Conservation (phyloP, 2,113 vertebrate species). For the Petaurus breviceps region DNA sequence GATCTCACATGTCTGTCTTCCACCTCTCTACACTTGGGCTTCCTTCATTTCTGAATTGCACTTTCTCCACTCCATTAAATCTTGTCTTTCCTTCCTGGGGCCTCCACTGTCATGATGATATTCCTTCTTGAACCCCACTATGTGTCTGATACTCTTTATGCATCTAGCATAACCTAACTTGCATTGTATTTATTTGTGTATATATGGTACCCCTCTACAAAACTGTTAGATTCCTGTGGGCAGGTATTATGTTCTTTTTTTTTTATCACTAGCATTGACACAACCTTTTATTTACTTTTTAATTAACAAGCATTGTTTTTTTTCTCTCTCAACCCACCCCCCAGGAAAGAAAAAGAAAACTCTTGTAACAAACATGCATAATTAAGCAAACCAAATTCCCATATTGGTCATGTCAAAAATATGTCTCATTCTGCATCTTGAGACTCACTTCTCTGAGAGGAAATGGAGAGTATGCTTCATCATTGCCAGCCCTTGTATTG, state of each 20-base stretch:
- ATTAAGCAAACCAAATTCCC: not conserved
- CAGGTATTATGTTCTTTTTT: not conserved
- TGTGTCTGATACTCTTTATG: not conserved
- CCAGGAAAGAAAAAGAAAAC: not conserved
- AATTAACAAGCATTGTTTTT: not conserved
- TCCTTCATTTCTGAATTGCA: not conserved
- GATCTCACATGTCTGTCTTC: not conserved
- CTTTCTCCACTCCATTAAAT: not conserved
- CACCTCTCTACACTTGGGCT: not conserved
- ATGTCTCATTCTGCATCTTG: not conserved
- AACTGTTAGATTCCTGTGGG: not conserved
- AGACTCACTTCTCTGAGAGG: not conserved
- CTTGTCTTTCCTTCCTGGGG: not conserved
- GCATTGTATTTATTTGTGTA: not conserved
- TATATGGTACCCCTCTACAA: not conserved
- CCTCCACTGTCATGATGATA: not conserved
- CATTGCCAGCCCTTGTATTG: not conserved
- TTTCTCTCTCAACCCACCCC: not conserved
- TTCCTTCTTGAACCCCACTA: not conserved
- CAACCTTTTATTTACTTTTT: not conserved
- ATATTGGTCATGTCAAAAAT: not conserved
- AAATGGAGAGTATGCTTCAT: not conserved
- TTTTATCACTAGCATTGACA: not conserved
- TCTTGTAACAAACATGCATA: not conserved
- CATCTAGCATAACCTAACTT: not conserved